Base-by-base conservation (phyloP, 2,113 vertebrate genomes). In the Murina feae region DNA sequence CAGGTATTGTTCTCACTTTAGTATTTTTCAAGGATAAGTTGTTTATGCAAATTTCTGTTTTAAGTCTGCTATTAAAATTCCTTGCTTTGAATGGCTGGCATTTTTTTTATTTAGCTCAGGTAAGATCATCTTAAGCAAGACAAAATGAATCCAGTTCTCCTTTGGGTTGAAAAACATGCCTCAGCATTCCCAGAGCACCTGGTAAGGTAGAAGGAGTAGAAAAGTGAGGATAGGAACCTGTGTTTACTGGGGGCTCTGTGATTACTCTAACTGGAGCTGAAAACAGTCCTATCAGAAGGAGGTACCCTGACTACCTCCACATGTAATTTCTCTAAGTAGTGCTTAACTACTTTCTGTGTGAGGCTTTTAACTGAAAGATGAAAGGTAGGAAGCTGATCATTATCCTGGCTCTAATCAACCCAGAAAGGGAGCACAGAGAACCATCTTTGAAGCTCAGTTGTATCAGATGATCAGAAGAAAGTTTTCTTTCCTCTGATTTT, bases 1-100 rank as follows among this genome's bases (percentile, higher is more conserved):
- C 99, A 99, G 99, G 99, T 99, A 97, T 96, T 92, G 30, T 95
- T 96, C 83, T 97, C 60, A 87, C 37, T 97, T 90, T 63, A 65
- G 80, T 81, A 58, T 91, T 94, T 96, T 89, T 96, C 71, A 83
- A 94, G 37, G 76, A 71, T 79, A 74, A 66, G 39, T 91, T 80
- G 80, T 75, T 94, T 93, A 80, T 91, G 55, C 32, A 9, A 74
- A 65, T 87, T 95, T 94, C 90, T 95, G n/a, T 97, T 91, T 96
- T 93, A 90, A 96, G 23, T 32, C 63, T 94, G 51, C 75, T 91
- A 58, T 93, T 96, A 87, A 95, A 95, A 93, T 84, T 94, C 42
- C 13, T 37, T 95, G 89, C 90, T 91, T 96, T 91, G 74, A 87
- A 8, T 81, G 72, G 30, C 81, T 94, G 75, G 63, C 55, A 47